Conservation (phyloP, 1,140 invertebrate genomes). For the Globodera ellingtonae region DNA sequence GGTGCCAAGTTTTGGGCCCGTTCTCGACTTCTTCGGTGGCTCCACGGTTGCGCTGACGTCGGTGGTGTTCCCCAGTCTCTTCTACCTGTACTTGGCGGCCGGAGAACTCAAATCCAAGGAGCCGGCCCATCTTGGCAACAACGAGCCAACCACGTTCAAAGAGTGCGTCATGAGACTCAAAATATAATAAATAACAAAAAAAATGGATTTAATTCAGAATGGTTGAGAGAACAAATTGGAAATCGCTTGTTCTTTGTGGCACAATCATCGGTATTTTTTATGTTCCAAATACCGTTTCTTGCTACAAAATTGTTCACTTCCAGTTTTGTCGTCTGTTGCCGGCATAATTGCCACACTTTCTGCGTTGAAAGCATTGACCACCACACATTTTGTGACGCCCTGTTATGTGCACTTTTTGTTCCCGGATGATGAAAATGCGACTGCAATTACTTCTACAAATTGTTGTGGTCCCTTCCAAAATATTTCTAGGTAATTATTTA, state of each 20-base stretch:
- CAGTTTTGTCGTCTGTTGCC: conserved; percentile 23
- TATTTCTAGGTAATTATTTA: conserved; percentile 27
- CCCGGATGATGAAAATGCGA: neutral
- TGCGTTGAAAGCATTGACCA: conserved; percentile 29
- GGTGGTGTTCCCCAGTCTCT: conserved; percentile 81
- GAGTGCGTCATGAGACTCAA: neutral
- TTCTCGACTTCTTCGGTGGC: conserved; percentile 83
- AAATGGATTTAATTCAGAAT: conserved; percentile 14
- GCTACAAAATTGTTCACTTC: neutral
- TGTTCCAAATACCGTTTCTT: neutral
- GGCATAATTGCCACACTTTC: conserved; percentile 34
- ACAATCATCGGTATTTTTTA: conserved; percentile 8
- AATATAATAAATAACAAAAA: neutral
- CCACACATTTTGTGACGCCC: conserved; percentile 35
- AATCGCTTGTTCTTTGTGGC: conserved; percentile 17
- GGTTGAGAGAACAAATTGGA: conserved; percentile 18
- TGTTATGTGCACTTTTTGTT: conserved; percentile 37
- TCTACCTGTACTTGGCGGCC: conserved; percentile 74
- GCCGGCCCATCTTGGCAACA: conserved; percentile 15
- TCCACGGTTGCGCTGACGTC: conserved; percentile 80
- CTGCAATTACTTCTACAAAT: conserved; percentile 24
- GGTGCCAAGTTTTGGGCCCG: conserved; percentile 83
- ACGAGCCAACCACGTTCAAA: conserved; percentile 22
- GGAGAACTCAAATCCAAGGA: conserved; percentile 49
- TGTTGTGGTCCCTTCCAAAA: conserved; percentile 36